Evolutionary conservation across 1,140 invertebrate genomes (phyloP).

Genomic region (Drosophila micromelanica): DNA sequence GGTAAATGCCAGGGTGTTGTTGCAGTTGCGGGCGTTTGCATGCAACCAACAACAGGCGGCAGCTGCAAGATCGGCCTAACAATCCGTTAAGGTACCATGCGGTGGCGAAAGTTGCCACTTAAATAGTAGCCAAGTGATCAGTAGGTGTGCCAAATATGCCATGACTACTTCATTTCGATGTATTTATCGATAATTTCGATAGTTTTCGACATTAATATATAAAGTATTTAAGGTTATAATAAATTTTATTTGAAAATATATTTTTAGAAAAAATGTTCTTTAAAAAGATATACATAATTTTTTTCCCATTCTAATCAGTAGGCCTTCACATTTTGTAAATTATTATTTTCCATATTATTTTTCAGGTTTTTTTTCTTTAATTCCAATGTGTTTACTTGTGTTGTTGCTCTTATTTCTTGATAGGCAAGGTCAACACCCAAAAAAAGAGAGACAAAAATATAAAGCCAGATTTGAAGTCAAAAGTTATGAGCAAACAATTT

Average conservation of each 20-base stretch:
- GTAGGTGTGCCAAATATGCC: conserved; percentile 2
- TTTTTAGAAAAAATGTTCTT: too few species aligned
- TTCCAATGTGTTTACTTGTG: background rate
- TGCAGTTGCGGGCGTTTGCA: conserved; percentile 23
- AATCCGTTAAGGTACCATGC: conserved; percentile 6
- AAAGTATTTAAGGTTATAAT: too few species aligned
- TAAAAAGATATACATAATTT: too few species aligned
- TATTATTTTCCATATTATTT: background rate
- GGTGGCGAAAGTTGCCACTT: conserved; percentile 36
- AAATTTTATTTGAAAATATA: too few species aligned
- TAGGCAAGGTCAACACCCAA: conserved; percentile 13
- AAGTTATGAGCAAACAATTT: conserved; percentile 81
- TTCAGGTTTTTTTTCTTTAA: background rate
- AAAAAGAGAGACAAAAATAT: background rate
- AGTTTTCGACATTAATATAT: too few species aligned
- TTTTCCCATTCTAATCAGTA: too few species aligned
- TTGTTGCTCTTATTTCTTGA: conserved; percentile 22
- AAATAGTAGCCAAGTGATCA: conserved; percentile 4
- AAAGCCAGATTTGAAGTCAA: conserved; percentile 39
- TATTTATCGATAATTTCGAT: background rate
- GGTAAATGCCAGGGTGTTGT: conserved; percentile 60
- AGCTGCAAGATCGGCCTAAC: conserved; percentile 38
- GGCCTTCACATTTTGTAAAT: too few species aligned
- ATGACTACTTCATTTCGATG: conserved; percentile 3
- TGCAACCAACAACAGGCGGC: conserved; percentile 31